Conservation (phyloP, 2,888 invertebrate genomes). For the Orgyia antiqua region DNA sequence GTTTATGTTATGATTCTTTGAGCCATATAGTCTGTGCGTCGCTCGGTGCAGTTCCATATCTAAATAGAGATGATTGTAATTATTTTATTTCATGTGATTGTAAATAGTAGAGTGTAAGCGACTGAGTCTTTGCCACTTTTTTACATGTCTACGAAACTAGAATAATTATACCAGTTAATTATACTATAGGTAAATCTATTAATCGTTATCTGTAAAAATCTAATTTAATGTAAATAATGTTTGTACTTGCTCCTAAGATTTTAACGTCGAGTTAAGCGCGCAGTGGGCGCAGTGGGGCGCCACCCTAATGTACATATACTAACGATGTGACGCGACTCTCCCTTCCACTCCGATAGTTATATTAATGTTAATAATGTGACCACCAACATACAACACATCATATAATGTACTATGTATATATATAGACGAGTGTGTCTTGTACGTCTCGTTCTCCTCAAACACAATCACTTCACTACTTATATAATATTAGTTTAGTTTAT, state of each 20-base stretch:
- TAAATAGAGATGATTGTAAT: constrained; percentile 13
- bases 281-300: constrained; percentile 1
- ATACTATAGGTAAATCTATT: constrained; percentile 38
- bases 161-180: constrained; percentile 35
- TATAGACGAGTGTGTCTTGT: too few relatives aligned
- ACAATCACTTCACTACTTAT: too few relatives aligned
- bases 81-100: constrained; percentile 32
- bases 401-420: background rate
- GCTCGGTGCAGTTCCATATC: constrained; percentile 5
- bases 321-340: constrained; percentile 2
- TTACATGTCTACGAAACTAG: constrained; percentile 68
- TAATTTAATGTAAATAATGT: constrained; percentile 60
- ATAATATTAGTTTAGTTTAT: too few relatives aligned
- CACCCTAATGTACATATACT: constrained; percentile 6
- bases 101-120: constrained; percentile 69
- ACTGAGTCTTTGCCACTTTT: constrained; percentile 76
- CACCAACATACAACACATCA: too few relatives aligned
- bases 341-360: constrained; percentile 7
- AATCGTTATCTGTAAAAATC: constrained; percentile 48
- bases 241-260: constrained; percentile 53
- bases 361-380: constrained; percentile 1
- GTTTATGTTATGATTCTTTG: too few relatives aligned
- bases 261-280: constrained; percentile 28
- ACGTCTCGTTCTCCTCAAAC: too few relatives aligned
- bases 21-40: constrained; percentile 11